Evolutionary conservation across 2,113 vertebrate species (phyloP), one percentile per base, ranked within the genome.

Genomic region (Vireo altiloquus): DNA sequence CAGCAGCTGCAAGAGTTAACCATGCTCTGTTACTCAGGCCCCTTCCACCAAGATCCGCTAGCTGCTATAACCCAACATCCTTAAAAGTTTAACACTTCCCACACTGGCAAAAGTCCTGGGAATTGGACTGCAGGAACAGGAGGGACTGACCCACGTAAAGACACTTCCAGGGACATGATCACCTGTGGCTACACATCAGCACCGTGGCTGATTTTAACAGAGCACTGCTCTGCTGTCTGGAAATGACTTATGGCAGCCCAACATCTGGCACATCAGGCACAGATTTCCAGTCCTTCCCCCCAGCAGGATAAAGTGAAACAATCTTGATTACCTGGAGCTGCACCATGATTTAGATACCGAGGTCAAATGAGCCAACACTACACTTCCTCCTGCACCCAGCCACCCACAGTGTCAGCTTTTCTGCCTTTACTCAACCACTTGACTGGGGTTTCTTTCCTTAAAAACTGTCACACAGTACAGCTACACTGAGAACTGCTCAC

Each of bases 1-100:
- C 72, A 99, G 98, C 90, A 99, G 99, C 99, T 99, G 98, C 56
- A 87, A 77, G 19, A 68, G 76, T 40, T 35, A 95, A 96, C 40
- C 17, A 5, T 50, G 72, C 20, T 16, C 28, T 11, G 52, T 83
- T 80, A 84, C 2, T 63, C 46, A 39, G 56, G 49, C 22, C 47
- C 65, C 70, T 57, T 56, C 39, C 6, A 78, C 72, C 40, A 64
- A 33, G 30, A 61, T 81, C 65, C 12, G 19, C 42, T 3, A 68
- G 37, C 61, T 49, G 82, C 69, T 69, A 2, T 8, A 39, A 77
- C 15, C 60, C 78, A 87, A 79, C 28, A 66, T 22, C n/a, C 64
- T 33, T 24, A 16, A 7, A 64, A 69, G 40, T 82, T 72, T 54
- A 80, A 61, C 54, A 11, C 63, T 56, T 88, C 68, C 65, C 75